Conservation (phyloP, 2,888 invertebrate species). For the Rotaria sp. region DNA sequence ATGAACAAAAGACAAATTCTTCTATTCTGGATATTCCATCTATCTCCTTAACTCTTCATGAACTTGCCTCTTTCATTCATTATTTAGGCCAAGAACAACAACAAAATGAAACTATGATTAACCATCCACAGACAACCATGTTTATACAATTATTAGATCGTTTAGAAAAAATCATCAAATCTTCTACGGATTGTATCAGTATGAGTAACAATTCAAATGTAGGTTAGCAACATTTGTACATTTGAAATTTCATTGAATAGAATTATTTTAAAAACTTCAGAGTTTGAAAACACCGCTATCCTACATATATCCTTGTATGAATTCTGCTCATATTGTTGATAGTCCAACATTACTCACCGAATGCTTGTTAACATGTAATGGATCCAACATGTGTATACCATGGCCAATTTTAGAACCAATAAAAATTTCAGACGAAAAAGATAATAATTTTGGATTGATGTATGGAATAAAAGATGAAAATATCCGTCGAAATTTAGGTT, state of each 20-base stretch:
- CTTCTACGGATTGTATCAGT: not conserved
- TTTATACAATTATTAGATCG: not conserved
- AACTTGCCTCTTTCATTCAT: not conserved
- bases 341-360: not conserved
- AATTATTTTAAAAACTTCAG: not conserved
- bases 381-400: not conserved
- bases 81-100: not conserved
- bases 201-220: not conserved
- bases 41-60: not conserved
- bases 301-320: not conserved
- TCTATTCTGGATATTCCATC: not conserved
- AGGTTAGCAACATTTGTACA: not conserved
- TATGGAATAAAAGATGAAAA: not conserved
- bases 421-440: not conserved
- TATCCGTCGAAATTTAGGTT: not conserved
- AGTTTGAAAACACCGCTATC: not conserved
- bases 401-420: not conserved
- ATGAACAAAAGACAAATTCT: not conserved
- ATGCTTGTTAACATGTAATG: not conserved
- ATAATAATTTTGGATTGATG: not conserved
- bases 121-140: not conserved
- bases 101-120: not conserved
- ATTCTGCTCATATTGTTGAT: not conserved
- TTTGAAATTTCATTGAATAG: not conserved
- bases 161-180: not conserved